Evolutionary conservation across 2,113 vertebrate species (phyloP), one percentile per base, ranked within the genome.

Genomic region (Empidonax alnorum): DNA sequence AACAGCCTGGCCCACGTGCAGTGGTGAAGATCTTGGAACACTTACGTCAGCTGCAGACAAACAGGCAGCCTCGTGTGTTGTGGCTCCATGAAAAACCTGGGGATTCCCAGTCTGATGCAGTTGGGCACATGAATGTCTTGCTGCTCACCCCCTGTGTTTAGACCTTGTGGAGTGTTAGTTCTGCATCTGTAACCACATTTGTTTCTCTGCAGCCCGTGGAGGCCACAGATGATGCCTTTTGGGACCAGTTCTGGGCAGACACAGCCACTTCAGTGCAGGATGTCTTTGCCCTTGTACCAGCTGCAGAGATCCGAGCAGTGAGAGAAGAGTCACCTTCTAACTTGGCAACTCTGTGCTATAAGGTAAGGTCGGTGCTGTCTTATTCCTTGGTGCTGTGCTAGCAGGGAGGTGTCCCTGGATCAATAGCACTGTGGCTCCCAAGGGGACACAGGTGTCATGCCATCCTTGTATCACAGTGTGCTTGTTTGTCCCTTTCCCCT

Each of bases 221-320:
- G 95, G 99, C 99, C 91, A 99, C 99, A 0, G 99, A 99, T 63
- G 99, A 99, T 88, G 99, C 98, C 37, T 99, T 99, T 91, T 99
- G 99, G 99, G 99, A 99, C 97, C 99, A 99, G 97, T 99, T 99
- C 97, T 99, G 99, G 99, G 98, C 99, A 33, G 99, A 99, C 96
- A 98, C 98, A 14, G 98, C 98, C 96, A 99, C 99, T 59, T 99
- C 99, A 1, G 99, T 99, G 82, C 99, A 99, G 97, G 99, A 99
- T 93, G 99, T 99, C 82, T 99, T 99, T 94, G 99, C 99, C 1
- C 97, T 99, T 88, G 99, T 99, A 88, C 99, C 99, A 14, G 99
- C 99, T 33, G 99, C 99, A 7, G 99, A 99, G 98, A 99, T 99
- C 96, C 98, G 99, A 95, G 99, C 99, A 0, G 99, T 99, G 78